phyloP scores from a whole-genome alignment of 2,113 vertebrate genomes.

The Misgurnus mizolepis region DNA sequence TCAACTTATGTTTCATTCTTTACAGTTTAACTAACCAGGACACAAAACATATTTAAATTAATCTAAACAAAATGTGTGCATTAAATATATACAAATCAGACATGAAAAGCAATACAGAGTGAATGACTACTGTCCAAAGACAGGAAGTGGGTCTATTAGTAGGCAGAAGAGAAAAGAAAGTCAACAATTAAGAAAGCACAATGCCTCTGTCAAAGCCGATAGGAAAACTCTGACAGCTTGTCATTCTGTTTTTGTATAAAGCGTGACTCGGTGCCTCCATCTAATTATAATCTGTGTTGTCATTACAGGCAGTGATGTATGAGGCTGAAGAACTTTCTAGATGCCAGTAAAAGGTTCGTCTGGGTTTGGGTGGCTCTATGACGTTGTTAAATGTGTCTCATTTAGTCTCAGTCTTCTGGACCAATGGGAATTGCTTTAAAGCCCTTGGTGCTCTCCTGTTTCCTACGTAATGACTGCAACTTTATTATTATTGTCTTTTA shows the following conservation, averaged over 20 bases:
- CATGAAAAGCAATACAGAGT: slow-evolving; percentile 13
- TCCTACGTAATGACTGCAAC: background rate
- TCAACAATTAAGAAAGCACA: slow-evolving; percentile 44
- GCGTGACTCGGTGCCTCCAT: slow-evolving; percentile 33
- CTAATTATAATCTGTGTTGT: slow-evolving; percentile 49
- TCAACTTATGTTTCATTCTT: background rate
- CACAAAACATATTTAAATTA: too few relatives aligned
- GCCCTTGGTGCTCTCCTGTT: background rate
- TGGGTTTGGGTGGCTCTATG: background rate
- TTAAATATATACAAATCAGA: background rate
- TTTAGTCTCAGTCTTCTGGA: background rate
- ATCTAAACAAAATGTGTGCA: background rate
- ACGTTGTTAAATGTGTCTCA: background rate
- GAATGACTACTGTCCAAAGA: slow-evolving; percentile 38
- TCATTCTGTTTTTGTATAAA: slow-evolving; percentile 41
- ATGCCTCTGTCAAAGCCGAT: slow-evolving; percentile 46
- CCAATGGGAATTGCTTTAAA: background rate
- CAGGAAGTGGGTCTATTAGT: slow-evolving; percentile 38
- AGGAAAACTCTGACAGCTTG: slow-evolving; percentile 49
- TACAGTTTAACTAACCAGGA: too few relatives aligned
- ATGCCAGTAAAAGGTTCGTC: background rate
- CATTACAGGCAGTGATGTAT: slow-evolving; percentile 31
- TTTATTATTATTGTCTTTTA: background rate
- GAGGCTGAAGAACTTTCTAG: slow-evolving; percentile 32
- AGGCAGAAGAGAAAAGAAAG: slow-evolving; percentile 44